Percentiles rank a stretch among this genome's conserved stretches.
phyloP scores from a whole-genome alignment of 2,888 invertebrate species.

The Drosophila putrida region DNA sequence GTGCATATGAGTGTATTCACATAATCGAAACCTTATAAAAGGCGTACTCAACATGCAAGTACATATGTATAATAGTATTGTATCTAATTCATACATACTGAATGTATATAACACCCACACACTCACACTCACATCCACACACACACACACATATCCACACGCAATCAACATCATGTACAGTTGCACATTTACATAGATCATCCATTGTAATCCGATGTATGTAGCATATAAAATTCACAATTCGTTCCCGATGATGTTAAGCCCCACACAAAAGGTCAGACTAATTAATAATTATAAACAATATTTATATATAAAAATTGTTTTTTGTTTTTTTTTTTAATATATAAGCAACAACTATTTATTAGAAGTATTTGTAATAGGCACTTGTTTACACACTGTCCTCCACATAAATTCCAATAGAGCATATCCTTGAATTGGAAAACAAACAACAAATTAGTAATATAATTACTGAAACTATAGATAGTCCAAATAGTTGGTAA shows the following conservation, averaged over 20 bases:
- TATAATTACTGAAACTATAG: background rate
- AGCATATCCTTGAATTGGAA: background rate
- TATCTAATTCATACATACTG: slow-evolving; percentile 8
- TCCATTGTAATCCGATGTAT: slow-evolving; percentile 20
- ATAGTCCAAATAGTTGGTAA: background rate
- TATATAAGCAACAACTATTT: background rate
- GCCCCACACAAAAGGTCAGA: slow-evolving; percentile 22
- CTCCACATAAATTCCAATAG: background rate
- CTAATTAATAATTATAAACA: background rate
- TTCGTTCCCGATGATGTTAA: slow-evolving; percentile 23
- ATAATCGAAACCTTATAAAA: background rate
- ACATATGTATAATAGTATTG: slow-evolving; percentile 20
- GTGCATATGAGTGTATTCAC: slow-evolving; percentile 7
- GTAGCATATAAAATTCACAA: slow-evolving; percentile 29
- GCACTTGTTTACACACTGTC: background rate
- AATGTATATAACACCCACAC: slow-evolving; percentile 5
- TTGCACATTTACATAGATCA: slow-evolving; percentile 32
- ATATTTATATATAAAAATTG: background rate
- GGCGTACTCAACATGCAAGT: slow-evolving; percentile 6
- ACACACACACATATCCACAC: background rate
- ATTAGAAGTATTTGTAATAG: background rate
- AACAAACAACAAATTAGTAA: background rate
- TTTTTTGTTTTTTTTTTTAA: background rate
- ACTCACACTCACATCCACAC: slow-evolving; percentile 15
- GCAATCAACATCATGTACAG: slow-evolving; percentile 29